Percentiles rank a stretch among this genome's conserved stretches.
Conservation (phyloP, 30 jellyfish, hydroid and myxozoan species). For the Aurelia aurita region DNA sequence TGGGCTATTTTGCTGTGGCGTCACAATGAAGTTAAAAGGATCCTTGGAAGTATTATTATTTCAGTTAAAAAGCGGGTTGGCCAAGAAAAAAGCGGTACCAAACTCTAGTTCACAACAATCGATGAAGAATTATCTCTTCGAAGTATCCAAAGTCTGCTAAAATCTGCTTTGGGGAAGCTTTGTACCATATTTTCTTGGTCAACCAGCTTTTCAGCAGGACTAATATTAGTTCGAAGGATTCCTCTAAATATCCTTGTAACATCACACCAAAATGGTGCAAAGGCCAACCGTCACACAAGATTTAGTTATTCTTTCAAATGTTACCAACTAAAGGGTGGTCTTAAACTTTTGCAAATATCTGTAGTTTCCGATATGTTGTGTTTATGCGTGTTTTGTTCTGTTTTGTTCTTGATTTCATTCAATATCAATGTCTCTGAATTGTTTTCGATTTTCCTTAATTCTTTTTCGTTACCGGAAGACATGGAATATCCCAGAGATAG, state of each 20-base stretch:
- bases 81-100: conserved; percentile 23
- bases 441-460: neutral
- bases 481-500: neutral
- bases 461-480: neutral
- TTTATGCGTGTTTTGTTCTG: neutral
- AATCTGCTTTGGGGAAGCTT: conserved; percentile 8
- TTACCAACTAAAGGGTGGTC: no score
- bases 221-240: neutral
- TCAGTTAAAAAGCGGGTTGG: conserved; percentile 18
- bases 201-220: conserved; percentile 13
- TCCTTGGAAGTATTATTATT: conserved; percentile 19
- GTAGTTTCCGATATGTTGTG: no score
- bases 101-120: conserved; percentile 26
- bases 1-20: conserved; percentile 16
- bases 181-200: conserved; percentile 13
- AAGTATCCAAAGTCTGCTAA: neutral
- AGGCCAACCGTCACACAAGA: neutral
- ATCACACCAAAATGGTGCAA: conserved; percentile 16
- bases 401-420: neutral
- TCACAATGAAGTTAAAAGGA: no score
- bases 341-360: neutral
- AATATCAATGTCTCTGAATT: neutral
- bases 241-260: no score
- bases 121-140: conserved; percentile 9
- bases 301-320: neutral